A percentile compares a stretch with the other conserved stretches of the same genome.
Evolutionary conservation across 1,140 invertebrate genomes (phyloP).

Genomic region (Panulirus ornatus): DNA sequence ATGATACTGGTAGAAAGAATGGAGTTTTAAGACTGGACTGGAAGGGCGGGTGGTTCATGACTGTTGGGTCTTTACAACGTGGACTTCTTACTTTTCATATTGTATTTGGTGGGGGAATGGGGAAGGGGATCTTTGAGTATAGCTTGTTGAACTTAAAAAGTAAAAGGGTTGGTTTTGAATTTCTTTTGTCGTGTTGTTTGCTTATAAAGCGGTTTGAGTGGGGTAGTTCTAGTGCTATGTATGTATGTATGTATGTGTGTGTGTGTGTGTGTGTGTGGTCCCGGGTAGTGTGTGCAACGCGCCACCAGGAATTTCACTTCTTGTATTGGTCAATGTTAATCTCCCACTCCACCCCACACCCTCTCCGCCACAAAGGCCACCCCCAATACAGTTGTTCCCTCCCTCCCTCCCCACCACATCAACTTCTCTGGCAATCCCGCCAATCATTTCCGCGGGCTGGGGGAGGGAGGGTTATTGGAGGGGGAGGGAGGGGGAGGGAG

Average conservation of each 20-base stretch:
- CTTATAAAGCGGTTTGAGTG: too few species aligned
- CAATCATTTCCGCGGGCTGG: slow-evolving; percentile 3
- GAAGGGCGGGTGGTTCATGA: too few species aligned
- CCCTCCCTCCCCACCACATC: not conserved
- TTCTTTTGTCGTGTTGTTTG: too few species aligned
- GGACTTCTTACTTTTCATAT: too few species aligned
- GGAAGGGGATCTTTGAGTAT: too few species aligned
- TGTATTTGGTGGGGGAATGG: too few species aligned
- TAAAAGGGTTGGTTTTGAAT: too few species aligned
- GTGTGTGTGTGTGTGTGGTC: not conserved
- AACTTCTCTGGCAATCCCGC: slow-evolving; percentile 10
- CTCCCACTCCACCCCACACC: not conserved
- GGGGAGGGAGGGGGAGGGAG: not conserved
- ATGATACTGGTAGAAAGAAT: too few species aligned
- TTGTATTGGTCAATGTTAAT: not conserved
- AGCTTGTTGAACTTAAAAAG: too few species aligned
- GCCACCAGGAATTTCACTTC: not conserved
- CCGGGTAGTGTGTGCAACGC: not conserved
- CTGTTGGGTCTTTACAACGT: too few species aligned
- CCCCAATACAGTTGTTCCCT: not conserved
- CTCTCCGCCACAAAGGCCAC: not conserved
- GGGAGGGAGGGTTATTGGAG: not conserved
- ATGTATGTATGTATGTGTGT: not conserved
- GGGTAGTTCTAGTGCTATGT: too few species aligned
- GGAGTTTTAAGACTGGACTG: too few species aligned